phyloP scores from a whole-genome alignment of 2,888 invertebrate genomes.

The Caenorhabditis sinica region DNA sequence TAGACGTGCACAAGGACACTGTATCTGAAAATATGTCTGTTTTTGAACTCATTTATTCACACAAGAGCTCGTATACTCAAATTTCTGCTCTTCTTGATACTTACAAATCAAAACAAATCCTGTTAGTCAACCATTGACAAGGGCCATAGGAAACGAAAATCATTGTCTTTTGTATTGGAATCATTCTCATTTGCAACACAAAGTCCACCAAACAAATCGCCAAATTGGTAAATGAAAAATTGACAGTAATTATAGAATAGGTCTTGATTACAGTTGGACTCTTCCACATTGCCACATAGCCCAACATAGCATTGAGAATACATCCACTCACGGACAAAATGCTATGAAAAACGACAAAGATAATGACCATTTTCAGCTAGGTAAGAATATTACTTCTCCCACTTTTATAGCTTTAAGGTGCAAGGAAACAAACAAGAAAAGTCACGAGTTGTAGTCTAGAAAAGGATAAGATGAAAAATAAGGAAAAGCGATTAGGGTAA shows the following conservation, averaged over 20 bases:
- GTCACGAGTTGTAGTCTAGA: conserved; percentile 11
- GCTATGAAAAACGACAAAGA: conserved; percentile 29
- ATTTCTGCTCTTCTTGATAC: too few species aligned
- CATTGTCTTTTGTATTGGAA: conserved; percentile 18
- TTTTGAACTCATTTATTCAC: too few species aligned
- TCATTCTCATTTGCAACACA: conserved; percentile 33
- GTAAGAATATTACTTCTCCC: background rate
- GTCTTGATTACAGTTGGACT: conserved; percentile 29
- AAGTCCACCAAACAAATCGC: conserved; percentile 15
- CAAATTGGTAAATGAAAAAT: conserved; percentile 34
- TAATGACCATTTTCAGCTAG: background rate
- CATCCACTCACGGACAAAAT: conserved; percentile 8
- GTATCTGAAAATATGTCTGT: conserved; percentile 44
- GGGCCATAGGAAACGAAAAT: conserved; percentile 29
- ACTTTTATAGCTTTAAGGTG: conserved; percentile 1
- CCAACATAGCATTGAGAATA: conserved; percentile 30
- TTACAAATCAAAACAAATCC: conserved; percentile 26
- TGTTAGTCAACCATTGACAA: conserved; percentile 13
- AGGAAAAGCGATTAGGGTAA: conserved; percentile 7
- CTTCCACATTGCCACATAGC: conserved; percentile 28
- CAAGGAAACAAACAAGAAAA: background rate
- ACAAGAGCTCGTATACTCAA: too few species aligned
- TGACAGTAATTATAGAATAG: conserved; percentile 33
- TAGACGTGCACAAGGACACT: conserved; percentile 31
- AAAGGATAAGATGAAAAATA: background rate